These are phyloP conservation scores for Diarsia mendica DNA, from an alignment of 2,888 invertebrate species.

Conservation along the genomic window DNA sequence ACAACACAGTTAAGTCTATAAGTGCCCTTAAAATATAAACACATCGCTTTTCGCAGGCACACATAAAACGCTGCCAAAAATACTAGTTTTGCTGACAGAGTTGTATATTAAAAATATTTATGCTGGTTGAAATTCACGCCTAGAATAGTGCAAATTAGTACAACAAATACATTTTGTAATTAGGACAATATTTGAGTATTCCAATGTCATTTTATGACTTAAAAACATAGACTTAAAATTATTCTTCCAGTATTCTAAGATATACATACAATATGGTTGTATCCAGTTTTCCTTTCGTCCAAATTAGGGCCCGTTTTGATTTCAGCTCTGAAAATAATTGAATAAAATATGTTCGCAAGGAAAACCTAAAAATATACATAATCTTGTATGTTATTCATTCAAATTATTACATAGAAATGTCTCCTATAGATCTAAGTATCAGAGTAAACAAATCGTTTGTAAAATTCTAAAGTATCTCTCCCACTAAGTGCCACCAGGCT, in stretches of 20 bases:
- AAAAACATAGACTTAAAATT: slow-evolving; percentile 20
- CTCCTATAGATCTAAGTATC: neutral
- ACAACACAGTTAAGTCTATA: neutral
- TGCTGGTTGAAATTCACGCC: neutral
- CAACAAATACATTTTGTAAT: slow-evolving; percentile 26
- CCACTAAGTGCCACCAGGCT: slow-evolving; percentile 78
- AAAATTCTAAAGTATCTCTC: slow-evolving; percentile 69
- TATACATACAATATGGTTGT: neutral
- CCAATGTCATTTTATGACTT: slow-evolving; percentile 40
- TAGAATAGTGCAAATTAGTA: slow-evolving; percentile 20
- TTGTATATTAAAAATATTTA: slow-evolving; percentile 12
- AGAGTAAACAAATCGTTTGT: neutral
- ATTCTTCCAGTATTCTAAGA: slow-evolving; percentile 22
- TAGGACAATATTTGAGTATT: slow-evolving; percentile 52
- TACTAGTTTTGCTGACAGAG: slow-evolving; percentile 6
- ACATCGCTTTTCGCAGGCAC: slow-evolving; percentile 8
- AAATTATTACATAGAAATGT: slow-evolving; percentile 10
- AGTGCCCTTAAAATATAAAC: neutral
- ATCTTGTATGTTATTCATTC: slow-evolving; percentile 2
- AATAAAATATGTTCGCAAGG: neutral
- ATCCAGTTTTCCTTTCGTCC: neutral
- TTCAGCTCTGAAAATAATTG: neutral
- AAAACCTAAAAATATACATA: neutral
- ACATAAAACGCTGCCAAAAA: neutral
- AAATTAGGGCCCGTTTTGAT: neutral